Base-by-base conservation (phyloP, 2,888 invertebrate genomes). In the Scaptomyza tumidula region DNA sequence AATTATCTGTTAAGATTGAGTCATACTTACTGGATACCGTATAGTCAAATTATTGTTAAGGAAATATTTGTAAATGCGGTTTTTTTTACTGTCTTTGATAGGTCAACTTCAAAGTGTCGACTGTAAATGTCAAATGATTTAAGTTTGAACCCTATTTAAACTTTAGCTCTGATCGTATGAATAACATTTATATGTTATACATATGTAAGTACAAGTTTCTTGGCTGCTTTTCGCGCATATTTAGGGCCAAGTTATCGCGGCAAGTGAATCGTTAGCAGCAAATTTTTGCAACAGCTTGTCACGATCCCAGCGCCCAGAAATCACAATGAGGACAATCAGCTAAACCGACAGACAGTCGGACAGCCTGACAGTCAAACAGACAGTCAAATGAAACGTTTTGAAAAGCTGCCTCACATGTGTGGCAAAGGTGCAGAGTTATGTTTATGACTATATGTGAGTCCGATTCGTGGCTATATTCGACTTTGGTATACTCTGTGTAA, bases 251-350 rank as follows among this genome's bases (percentile, higher is more conserved):
- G 54, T 67, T 74, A 85, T 73, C 86, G 73, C 75, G 66, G 71
- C 76, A 76, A 67, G 78, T 67, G 67, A 71, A 73, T 73, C 75
- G 71, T 55, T 61, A 57, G 60, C 87, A 52, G 60, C 76, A 85
- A 85, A 83, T 85, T 82, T 82, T 86, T 81, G 80, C 88, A 84
- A 84, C 86, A 84, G 78, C 82, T 69, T 89, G 89, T 89, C 89
- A 89, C 90, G 89, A 89, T 90, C 84, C 71, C 65, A 86, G 88
- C 71, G 72, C 84, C 71, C 76, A 74, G 72, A 81, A 80, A 77
- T 75, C 82, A 73, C 71, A 60, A 56, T 53, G 62, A 11, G 55
- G 52, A 63, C 53, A 65, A 14, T 44, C 43, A 37, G 45, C 61
- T 60, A 52, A 59, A 52, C 44, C 16, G 52, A 39, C 49, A 24